Base-by-base conservation (phyloP, 2,113 vertebrate genomes). In the Saguinus midas region DNA sequence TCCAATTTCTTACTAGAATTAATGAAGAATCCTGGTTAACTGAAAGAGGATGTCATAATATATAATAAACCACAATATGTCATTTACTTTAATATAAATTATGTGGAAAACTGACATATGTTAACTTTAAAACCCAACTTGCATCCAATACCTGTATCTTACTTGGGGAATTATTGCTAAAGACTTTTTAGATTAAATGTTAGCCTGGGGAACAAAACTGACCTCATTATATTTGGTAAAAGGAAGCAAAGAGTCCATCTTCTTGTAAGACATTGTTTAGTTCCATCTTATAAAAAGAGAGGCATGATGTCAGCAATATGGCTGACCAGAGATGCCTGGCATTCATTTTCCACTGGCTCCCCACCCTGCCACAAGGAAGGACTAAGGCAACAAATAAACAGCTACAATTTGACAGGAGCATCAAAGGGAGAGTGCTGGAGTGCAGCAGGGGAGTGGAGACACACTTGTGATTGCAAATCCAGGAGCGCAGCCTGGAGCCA, bases 151-250 rank as follows among this genome's bases (percentile, higher is more conserved):
- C 27, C 18, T 95, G 7, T 87, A 95, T 58, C n/a, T 90, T 70
- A 57, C 40, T 90, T 94, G 14, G 37, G 45, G 18, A 81, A 93
- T 96, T 95, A 83, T 43, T 87, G 68, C 27, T 79, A 68, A 73
- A 90, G 84, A 80, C 43, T 85, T 78, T 92, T 90, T 16, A 93
- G 35, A 93, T 86, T 64, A 92, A 92, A 82, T 55, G 27, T 73
- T 85, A 89, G 52, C 29, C 27, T 64, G 27, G 18, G 43, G 17
- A 90, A 27, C 23, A 81, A 91, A 94, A 79, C 43, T 35, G 8
- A 94, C 29, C 85, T 73, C 40, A 91, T 87, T 81, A 91, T 12
- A 45, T 75, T 92, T 97, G 55, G 16, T 95, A 78, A 97, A 95
- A 92, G 48, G 61, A 79, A 95, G 79, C 40, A 57, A 87, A 86